Base-by-base conservation (phyloP, 2,113 vertebrate genomes). In the Ceyx margarethae region DNA sequence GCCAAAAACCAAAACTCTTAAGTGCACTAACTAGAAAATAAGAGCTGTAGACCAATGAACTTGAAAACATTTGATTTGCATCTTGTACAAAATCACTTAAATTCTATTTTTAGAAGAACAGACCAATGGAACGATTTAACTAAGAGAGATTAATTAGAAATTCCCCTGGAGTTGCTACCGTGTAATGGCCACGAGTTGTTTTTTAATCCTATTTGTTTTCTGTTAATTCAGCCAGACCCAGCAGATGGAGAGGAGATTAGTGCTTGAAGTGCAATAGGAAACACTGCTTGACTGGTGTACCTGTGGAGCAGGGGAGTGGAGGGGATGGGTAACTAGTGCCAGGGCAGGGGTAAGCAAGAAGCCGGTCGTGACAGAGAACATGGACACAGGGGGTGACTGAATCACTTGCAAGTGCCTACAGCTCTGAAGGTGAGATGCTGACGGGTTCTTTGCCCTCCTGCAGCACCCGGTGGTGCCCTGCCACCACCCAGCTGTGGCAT, bases 341-440 rank as follows among this genome's bases (percentile, higher is more conserved):
- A 20, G 22, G 21, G 11, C 1, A 3, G 13, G 29, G 15, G 2
- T 16, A 12, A 29, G 1, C 3, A 33, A 29, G 1, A 4, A 33
- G 10, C 0, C 3, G 13, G 4, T 1, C 11, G 28, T 0, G 1
- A 7, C 5, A 5, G 10, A 29, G 13, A 7, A 13, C 53, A 25
- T 20, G 8, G 5, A 9, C 3, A 31, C 2, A 25, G 22, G 5
- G 26, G 21, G 2, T 3, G 15, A 3, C 1, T 5, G 3, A 22
- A 9, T 26, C 10, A 0, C 37, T 10, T 16, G 17, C 31, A 20
- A 2, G 3, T 5, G 9, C 75, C 29, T 10, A 25, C 15, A 3
- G 13, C 0, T 17, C 13, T 12, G 19, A 11, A 8, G 37, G 1
- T 2, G 1, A 3, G 10, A 13, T 1, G 13, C 8, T 1, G 8